Evolutionary conservation across 2,113 vertebrate species (phyloP).

Genomic region (Lethenteron camtschaticum): DNA sequence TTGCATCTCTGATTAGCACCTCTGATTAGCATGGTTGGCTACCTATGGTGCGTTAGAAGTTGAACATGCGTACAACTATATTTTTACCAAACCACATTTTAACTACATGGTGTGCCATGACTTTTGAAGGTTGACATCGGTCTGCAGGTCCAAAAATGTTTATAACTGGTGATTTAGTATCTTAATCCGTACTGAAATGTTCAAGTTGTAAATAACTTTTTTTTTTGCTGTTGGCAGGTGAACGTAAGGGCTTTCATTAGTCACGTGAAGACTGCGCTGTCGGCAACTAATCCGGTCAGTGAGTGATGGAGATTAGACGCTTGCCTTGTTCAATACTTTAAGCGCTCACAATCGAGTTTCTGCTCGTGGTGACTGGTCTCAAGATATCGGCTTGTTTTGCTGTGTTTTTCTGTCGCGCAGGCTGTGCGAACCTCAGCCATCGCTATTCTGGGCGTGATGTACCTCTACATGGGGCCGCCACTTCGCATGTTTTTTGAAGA

Average conservation of each 20-base stretch:
- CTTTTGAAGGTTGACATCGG: not conserved
- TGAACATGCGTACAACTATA: too few species aligned
- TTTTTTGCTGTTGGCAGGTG: conserved; percentile 27
- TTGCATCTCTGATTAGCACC: too few species aligned
- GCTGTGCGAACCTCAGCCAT: conserved; percentile 74
- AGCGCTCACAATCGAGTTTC: not conserved
- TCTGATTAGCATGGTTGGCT: too few species aligned
- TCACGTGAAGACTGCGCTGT: conserved; percentile 86
- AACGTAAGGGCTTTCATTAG: conserved; percentile 93
- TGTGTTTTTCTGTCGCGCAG: conserved; percentile 18
- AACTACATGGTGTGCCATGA: not conserved
- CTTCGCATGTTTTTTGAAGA: conserved; percentile 94
- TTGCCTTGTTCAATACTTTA: not conserved
- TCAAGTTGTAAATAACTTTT: not conserved
- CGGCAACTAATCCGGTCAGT: conserved; percentile 79
- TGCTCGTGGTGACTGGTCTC: too few species aligned
- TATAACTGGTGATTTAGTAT: too few species aligned
- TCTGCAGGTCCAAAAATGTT: too few species aligned
- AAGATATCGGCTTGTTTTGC: too few species aligned
- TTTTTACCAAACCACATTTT: not conserved
- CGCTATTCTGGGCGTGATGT: conserved; percentile 72
- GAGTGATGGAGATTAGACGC: conserved; percentile 2
- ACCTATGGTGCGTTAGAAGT: too few species aligned
- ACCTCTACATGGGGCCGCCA: conserved; percentile 71
- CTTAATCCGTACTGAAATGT: not conserved